phyloP scores from a whole-genome alignment of 1,140 invertebrate species.

The Ephestia elutella region DNA sequence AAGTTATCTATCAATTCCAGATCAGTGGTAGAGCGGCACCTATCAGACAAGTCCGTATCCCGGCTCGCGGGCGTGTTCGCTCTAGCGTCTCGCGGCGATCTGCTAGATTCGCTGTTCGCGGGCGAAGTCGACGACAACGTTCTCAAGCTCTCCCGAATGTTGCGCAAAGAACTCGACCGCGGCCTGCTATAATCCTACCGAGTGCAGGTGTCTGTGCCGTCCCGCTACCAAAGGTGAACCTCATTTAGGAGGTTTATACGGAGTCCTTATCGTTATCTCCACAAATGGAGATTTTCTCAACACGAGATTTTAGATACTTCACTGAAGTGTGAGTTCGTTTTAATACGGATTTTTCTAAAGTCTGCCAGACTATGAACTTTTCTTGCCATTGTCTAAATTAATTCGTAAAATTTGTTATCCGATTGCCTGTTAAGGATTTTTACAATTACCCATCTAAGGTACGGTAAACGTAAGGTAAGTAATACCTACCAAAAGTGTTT shows the following conservation, averaged over 20 bases:
- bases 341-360: neutral
- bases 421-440: too few relatives aligned
- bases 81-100: conserved; percentile 51
- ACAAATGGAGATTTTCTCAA: conserved; percentile 51
- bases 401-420: too few relatives aligned
- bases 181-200: conserved; percentile 53
- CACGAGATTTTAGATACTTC: neutral
- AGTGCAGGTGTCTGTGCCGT: conserved; percentile 36
- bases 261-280: conserved; percentile 39
- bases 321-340: neutral
- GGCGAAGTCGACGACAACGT: conserved; percentile 61
- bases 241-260: conserved; percentile 5
- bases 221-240: conserved; percentile 35
- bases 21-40: conserved; percentile 59
- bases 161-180: conserved; percentile 59
- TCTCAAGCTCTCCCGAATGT: conserved; percentile 58
- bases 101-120: conserved; percentile 59
- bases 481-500: too few relatives aligned
- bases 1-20: too few relatives aligned
- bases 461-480: too few relatives aligned
- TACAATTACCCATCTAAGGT: too few relatives aligned
- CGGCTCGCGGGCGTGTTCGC: conserved; percentile 58
- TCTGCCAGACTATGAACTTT: too few relatives aligned
- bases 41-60: conserved; percentile 65
- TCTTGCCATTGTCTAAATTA: too few relatives aligned